Base-by-base conservation (phyloP, 1,140 invertebrate species). In the Philaenus spumarius region DNA sequence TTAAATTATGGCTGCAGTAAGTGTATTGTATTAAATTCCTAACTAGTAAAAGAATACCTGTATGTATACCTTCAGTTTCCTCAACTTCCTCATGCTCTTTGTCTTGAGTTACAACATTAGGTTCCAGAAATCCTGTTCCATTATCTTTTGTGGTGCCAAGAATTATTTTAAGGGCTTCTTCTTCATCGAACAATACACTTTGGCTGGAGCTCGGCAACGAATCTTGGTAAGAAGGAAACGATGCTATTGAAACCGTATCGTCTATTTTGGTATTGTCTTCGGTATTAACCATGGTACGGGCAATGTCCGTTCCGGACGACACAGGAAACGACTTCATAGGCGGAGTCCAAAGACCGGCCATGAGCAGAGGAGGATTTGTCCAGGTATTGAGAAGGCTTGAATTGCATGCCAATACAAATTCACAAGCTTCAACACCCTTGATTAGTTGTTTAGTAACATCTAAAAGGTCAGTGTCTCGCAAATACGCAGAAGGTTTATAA, bases 381-480 rank as follows among this genome's bases (percentile, higher is more conserved):
- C 94, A 98, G 37, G 81, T 81, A 73, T 98, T 97, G 0, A 97
- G 73, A 6, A 94, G 70, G 68, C 87, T 92, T 0, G 90, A 90
- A 77, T 96, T 96, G 59, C 81, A 87, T 2, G 89, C 87, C 54
- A 97, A 72, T 57, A 87, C 79, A 69, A 97, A 95, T 23, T 78
- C 73, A 68, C 85, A 82, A 23, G 79, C 75, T 67, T 90, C 86
- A n/a, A 95, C 69, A 35, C 84, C 89, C 68, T 89, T 83, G 37
- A 95, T 75, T 5, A 90, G 74, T 64, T 81, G 79, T 64, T 86
- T 82, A 6, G 86, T 81, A 1, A 92, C 81, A 68, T 93, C 89
- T 34, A 91, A 73, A n/a, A 84, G 75, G 62, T 94, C 89, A 11
- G 72, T 61, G 67, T 95, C 90, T 64, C 88, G 77, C 6, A 95